Base-by-base conservation (phyloP, 2,888 invertebrate genomes). In the Pinctada fucata region DNA sequence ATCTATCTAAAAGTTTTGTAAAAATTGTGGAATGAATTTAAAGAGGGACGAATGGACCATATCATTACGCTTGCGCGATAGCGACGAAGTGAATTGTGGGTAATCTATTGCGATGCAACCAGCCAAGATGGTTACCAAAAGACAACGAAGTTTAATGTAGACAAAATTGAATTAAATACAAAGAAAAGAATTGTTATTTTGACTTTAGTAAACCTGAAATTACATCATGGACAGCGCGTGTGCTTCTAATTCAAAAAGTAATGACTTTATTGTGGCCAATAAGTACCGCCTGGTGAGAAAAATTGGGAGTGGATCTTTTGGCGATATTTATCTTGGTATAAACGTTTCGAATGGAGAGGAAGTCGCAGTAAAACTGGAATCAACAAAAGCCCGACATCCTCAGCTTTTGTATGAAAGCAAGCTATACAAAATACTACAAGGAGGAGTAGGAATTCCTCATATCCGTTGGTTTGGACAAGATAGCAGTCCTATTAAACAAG, bases 391-490 rank as follows among this genome's bases (percentile, higher is more conserved):
- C 5, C 88, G 93, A 82, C 94, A 94, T 85, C 94, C 94, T 13
- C 94, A 94, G 84, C 90, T 94, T 77, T 88, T 94, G 70, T 94
- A 94, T 86, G 94, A 94, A 90, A 93, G 93, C 84, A 94, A 94
- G 87, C 91, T 94, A 73, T 94, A 94, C 88, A 93, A 93, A 89
- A 93, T 94, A 77, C 90, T 94, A 47, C 93, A 93, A 82, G 94
- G 94, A 71, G 94, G 92, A 50, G 91, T 92, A 65, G 92, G 92
- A 70, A 92, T 92, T 73, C 92, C 92, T 45, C 92, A 92, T 75
- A 91, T 91, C 77, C 88, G 92, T 72, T 92, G 87, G 85, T 92
- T 88, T 86, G 91, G 91, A 13, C 98, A 99, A 93, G 99, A 99
- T 94, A 95, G 96, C 90, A 31, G 31, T 31, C 31, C 31, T 31